Percentiles rank a stretch among this genome's conserved stretches.
phyloP scores from a whole-genome alignment of 2,797 vertebrate genomes.

The Acanthurus leucopareius region DNA sequence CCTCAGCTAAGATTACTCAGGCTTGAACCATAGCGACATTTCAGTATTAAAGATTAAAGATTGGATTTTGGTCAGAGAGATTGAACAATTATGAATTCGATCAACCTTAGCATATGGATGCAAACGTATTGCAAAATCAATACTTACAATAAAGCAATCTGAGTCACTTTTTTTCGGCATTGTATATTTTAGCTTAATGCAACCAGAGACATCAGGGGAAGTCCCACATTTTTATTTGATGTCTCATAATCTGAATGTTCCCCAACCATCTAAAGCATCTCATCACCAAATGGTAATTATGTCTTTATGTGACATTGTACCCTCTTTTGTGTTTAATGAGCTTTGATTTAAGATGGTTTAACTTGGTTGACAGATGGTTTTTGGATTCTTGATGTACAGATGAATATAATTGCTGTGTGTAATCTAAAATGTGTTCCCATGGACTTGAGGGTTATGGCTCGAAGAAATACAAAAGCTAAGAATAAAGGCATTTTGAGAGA shows the following conservation, averaged over 20 bases:
- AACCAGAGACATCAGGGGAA: not conserved
- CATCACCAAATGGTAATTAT: not conserved
- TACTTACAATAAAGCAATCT: not conserved
- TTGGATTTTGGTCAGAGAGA: no score
- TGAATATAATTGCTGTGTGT: not conserved
- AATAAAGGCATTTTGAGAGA: slow-evolving; percentile 2
- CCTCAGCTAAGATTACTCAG: not conserved
- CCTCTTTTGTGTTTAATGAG: not conserved
- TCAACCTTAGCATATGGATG: no score
- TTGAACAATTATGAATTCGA: not conserved
- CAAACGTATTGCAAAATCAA: not conserved
- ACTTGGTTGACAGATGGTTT: not conserved
- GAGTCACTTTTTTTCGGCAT: not conserved
- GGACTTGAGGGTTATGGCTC: not conserved
- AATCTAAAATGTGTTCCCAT: slow-evolving; percentile 13
- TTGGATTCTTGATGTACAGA: not conserved
- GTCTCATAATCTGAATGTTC: no score
- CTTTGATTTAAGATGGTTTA: not conserved
- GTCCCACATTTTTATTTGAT: not conserved
- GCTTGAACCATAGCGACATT: not conserved
- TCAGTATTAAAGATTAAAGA: not conserved
- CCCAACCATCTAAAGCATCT: no score
- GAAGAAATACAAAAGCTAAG: slow-evolving; percentile 41
- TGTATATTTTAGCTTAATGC: not conserved
- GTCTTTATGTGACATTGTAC: not conserved